phyloP scores from a whole-genome alignment of 2,888 invertebrate species.

The Ypsolopha scabrella region DNA sequence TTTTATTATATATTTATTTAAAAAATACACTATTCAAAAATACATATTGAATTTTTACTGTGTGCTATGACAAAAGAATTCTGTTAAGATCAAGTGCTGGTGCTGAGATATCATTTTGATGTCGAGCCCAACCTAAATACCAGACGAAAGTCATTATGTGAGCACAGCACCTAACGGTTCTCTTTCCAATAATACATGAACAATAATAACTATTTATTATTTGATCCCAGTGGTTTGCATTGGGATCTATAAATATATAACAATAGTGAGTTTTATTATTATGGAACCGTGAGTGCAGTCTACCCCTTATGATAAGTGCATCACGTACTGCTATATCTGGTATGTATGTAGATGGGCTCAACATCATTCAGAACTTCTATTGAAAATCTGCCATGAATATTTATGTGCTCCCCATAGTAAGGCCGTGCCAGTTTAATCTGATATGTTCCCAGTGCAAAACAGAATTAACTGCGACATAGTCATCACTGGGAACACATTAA shows the following conservation, averaged over 20 bases:
- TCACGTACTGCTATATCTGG: background rate
- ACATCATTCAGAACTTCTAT: background rate
- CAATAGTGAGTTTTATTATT: conserved; percentile 1
- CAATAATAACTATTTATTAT: conserved; percentile 5
- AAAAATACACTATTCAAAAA: too few relatives aligned
- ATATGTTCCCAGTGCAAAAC: conserved; percentile 10
- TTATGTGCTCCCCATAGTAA: conserved; percentile 9
- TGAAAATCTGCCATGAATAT: conserved; percentile 5
- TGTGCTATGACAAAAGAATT: too few relatives aligned
- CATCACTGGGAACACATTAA: too few relatives aligned
- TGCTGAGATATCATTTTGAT: background rate
- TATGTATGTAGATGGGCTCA: too few relatives aligned
- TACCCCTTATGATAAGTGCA: too few relatives aligned
- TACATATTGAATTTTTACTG: too few relatives aligned
- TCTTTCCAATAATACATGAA: conserved; percentile 2
- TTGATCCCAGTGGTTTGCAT: too few relatives aligned
- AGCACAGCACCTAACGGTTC: conserved; percentile 5
- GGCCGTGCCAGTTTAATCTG: conserved; percentile 8
- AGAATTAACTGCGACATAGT: conserved; percentile 9
- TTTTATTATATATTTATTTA: too few relatives aligned
- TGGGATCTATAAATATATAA: conserved; percentile 3
- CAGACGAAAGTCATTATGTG: conserved; percentile 7
- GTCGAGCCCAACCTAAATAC: conserved; percentile 3
- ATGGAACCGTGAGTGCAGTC: too few relatives aligned
- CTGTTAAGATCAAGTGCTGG: background rate